Conservation (phyloP, 2,113 vertebrate species). For the Phaetusa simplex region DNA sequence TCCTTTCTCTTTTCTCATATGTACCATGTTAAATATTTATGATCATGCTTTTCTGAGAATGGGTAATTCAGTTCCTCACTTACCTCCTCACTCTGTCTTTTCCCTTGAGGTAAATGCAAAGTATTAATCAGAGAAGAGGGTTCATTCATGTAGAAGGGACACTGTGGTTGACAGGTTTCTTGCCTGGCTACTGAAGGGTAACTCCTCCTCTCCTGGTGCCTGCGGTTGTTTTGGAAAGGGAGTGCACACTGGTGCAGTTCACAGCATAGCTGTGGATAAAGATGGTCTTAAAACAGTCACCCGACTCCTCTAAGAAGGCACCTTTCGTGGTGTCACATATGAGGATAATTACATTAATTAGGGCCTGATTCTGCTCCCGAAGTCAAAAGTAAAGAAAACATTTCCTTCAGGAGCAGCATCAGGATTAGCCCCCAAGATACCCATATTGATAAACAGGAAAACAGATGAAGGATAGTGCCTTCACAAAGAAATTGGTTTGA, state of each 20-base stretch:
- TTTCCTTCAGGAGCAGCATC: neutral
- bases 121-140: conserved; percentile 21
- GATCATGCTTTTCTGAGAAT: neutral
- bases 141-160: conserved; percentile 38
- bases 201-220: neutral
- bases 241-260: neutral
- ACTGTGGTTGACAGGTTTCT: conserved; percentile 6
- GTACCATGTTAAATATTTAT: conserved; percentile 37
- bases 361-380: neutral
- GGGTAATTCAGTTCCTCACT: neutral
- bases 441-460: neutral
- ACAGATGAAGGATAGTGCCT: neutral
- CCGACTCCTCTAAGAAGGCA: neutral
- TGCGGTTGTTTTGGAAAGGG: conserved; percentile 26
- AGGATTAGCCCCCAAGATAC: neutral
- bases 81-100: neutral
- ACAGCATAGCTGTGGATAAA: neutral
- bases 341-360: neutral
- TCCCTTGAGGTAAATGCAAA: conserved; percentile 14
- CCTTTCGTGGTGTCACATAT: neutral
- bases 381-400: neutral
- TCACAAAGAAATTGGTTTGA: neutral
- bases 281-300: neutral
- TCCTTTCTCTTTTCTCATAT: neutral
- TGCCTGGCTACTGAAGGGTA: conserved; percentile 21